phyloP scores from a whole-genome alignment of 2,888 invertebrate genomes.

The Drosophila algonquin region DNA sequence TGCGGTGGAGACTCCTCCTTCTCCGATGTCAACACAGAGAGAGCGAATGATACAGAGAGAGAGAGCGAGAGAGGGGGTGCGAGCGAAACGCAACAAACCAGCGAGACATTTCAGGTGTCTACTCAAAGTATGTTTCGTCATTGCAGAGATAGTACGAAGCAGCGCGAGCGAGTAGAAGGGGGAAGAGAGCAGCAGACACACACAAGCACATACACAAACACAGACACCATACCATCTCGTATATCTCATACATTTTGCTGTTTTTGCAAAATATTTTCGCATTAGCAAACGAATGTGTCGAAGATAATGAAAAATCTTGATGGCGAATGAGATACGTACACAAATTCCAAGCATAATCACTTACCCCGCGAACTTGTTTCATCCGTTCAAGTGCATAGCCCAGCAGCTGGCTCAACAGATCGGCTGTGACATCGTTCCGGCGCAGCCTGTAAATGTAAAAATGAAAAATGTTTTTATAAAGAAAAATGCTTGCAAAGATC shows the following conservation, averaged over 20 bases:
- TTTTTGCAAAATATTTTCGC: conserved; percentile 52
- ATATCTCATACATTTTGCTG: not conserved
- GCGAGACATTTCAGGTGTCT: conserved; percentile 46
- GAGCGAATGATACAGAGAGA: conserved; percentile 3
- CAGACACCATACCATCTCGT: conserved; percentile 2
- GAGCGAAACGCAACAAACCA: conserved; percentile 21
- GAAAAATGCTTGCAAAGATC: not conserved
- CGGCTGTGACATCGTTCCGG: conserved; percentile 77
- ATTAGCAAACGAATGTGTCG: conserved; percentile 30
- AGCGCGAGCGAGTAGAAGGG: conserved; percentile 14
- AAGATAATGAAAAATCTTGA: conserved; percentile 58
- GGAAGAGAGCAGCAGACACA: conserved; percentile 16
- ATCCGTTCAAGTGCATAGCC: conserved; percentile 92
- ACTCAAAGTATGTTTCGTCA: conserved; percentile 8
- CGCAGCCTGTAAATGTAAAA: conserved; percentile 69
- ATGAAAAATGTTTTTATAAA: not conserved
- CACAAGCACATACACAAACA: conserved; percentile 3
- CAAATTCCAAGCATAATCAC: conserved; percentile 55
- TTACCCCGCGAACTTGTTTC: conserved; percentile 92
- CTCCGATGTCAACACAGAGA: not conserved
- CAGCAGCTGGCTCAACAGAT: conserved; percentile 91
- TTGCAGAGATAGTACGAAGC: conserved; percentile 18
- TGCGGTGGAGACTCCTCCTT: conserved; percentile 1
- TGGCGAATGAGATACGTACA: conserved; percentile 36
- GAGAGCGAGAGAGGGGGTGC: not conserved